phyloP scores from a whole-genome alignment of 2,113 vertebrate genomes.

The Dryoscopus gambensis region DNA sequence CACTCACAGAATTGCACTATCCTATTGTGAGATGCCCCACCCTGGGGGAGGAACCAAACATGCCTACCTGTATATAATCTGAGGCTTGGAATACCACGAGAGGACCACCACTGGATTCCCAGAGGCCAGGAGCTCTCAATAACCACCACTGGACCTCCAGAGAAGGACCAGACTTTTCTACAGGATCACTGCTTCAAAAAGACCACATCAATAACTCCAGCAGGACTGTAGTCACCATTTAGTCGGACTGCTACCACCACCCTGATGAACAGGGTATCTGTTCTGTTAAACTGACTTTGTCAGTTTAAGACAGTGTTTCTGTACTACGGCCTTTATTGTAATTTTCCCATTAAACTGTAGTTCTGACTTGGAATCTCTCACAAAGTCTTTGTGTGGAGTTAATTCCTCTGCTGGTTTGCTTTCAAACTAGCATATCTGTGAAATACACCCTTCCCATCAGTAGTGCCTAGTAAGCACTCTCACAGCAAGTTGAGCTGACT shows the following conservation, averaged over 20 bases:
- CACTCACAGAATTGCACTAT: background rate
- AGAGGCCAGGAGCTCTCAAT: background rate
- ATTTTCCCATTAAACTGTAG: background rate
- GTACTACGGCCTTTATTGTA: background rate
- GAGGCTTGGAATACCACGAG: background rate
- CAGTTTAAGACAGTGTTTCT: background rate
- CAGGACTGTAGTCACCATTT: background rate
- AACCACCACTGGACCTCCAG: background rate
- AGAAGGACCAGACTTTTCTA: background rate
- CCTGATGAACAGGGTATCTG: background rate
- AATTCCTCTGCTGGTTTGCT: background rate
- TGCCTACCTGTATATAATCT: background rate
- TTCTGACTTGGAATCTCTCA: background rate
- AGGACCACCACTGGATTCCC: background rate
- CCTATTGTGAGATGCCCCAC: background rate
- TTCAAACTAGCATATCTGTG: background rate
- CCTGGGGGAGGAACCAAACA: background rate
- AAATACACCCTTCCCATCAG: background rate
- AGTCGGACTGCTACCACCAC: background rate
- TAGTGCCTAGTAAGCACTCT: background rate
- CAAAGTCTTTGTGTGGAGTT: background rate
- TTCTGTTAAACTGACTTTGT: too few species aligned
- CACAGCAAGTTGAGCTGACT: background rate
- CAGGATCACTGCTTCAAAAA: background rate
- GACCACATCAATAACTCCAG: background rate